Base-by-base conservation (phyloP, 2,113 vertebrate species). In the Salvator merianae region DNA sequence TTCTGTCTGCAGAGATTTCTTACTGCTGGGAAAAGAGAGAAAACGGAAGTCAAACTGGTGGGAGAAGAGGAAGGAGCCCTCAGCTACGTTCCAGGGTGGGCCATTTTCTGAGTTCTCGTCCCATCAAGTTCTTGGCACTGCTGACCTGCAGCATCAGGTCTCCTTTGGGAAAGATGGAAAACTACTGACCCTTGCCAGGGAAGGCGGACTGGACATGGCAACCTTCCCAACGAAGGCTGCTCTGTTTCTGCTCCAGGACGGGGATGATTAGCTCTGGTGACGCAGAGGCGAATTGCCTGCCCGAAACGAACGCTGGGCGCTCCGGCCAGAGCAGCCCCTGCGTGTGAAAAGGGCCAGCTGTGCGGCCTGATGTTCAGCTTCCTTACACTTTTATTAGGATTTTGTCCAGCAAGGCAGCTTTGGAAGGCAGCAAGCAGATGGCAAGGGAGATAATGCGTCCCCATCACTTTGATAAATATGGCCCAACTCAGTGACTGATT, bases 371-470 rank as follows among this genome's bases (percentile, higher is more conserved):
- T 6, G 20, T 38, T 65, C 0, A 28, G 32, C 88, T 82, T 30
- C 74, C 38, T 89, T 82, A 82, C 73, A 86, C 74, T 50, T 82
- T 63, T 70, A 77, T 77, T 63, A 78, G 84, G 0, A 20, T 78
- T 75, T 75, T 75, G 0, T 1, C 9, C 0, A 28, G 88, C 70
- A 81, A 0, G 34, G 0, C 1, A 77, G 79, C 74, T 86, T 77
- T 0, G 0, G 70, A 78, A 87, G 77, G 75, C 38, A 16, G 87
- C 1, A 30, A 93, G 85, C 94, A 94, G 94, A 93, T 92, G 93
- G 93, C 2, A 9, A 0, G 75, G 84, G 78, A 90, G 86, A 88
- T 93, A 92, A 91, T 91, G 47, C 84, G 77, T 91, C 82, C 90
- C 82, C 13, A 16, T 84, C 6, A 0, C 77, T 84, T 77, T 1